Evolutionary conservation across 2,888 invertebrate genomes (phyloP).

Genomic region (Cabera pusaria): DNA sequence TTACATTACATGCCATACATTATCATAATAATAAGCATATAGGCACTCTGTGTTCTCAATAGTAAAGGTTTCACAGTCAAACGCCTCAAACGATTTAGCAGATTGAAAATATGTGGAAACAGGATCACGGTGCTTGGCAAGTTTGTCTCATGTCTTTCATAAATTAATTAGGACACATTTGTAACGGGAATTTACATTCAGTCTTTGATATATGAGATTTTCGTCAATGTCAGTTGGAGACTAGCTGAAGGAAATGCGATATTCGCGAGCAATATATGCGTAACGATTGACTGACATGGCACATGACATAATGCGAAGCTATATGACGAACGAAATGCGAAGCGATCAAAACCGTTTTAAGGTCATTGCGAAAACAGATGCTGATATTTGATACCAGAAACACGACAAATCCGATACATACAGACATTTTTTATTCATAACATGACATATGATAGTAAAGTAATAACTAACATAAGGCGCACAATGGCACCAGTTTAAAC

Average conservation of each 20-base stretch:
- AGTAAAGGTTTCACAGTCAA: no score
- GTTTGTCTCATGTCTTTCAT: no score
- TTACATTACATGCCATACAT: no score
- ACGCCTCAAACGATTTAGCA: no score
- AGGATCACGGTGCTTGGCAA: no score
- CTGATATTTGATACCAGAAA: slow-evolving; percentile 17
- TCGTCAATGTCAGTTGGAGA: slow-evolving; percentile 43
- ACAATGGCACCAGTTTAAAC: no score
- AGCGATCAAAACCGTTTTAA: slow-evolving; percentile 21
- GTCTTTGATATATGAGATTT: slow-evolving; percentile 51
- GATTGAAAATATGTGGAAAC: no score
- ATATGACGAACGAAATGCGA: slow-evolving; percentile 7
- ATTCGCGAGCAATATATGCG: slow-evolving; percentile 36
- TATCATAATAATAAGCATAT: no score
- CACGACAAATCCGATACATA: slow-evolving; percentile 11
- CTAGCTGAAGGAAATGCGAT: slow-evolving; percentile 41
- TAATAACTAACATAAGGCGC: no score
- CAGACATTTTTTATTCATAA: slow-evolving; percentile 3
- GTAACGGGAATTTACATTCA: slow-evolving; percentile 25
- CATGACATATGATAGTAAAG: no score
- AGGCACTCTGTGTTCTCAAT: no score
- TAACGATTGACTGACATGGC: slow-evolving; percentile 24
- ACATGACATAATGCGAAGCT: slow-evolving; percentile 13
- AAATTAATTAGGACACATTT: slow-evolving; percentile 19
- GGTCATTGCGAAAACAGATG: slow-evolving; percentile 23